Evolutionary conservation across 2,797 vertebrate genomes (phyloP).

Genomic region (Meda fulgida): DNA sequence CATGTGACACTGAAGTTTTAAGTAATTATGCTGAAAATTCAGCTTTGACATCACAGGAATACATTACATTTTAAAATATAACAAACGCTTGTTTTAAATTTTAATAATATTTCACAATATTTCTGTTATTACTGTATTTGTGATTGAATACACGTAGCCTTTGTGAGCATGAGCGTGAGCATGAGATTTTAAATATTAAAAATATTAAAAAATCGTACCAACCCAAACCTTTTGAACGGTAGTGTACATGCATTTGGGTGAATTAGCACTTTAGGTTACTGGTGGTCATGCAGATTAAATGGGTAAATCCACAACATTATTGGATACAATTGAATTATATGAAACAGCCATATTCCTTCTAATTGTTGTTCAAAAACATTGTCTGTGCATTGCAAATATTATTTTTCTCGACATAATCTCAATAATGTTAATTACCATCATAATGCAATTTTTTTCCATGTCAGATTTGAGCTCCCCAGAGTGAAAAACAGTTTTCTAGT

Average conservation of each 20-base stretch:
- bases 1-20: no score
- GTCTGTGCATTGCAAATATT: no score
- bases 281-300: neutral
- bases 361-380: neutral
- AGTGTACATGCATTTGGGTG: neutral
- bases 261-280: neutral
- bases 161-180: no score
- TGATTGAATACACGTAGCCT: no score
- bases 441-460: neutral
- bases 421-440: neutral
- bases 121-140: no score
- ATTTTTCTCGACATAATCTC: neutral
- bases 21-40: no score
- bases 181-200: no score
- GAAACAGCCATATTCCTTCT: neutral
- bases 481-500: neutral
- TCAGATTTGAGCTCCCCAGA: slow-evolving; percentile 2
- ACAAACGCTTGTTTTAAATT: neutral
- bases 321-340: neutral
- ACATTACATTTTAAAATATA: neutral
- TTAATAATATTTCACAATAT: no score
- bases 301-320: neutral
- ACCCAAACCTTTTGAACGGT: no score
- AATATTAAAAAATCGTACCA: neutral
- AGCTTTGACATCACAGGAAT: neutral